These are phyloP conservation scores for Eurosta solidaginis DNA, from an alignment of 1,140 invertebrate genomes.

Conservation along the genomic window DNA sequence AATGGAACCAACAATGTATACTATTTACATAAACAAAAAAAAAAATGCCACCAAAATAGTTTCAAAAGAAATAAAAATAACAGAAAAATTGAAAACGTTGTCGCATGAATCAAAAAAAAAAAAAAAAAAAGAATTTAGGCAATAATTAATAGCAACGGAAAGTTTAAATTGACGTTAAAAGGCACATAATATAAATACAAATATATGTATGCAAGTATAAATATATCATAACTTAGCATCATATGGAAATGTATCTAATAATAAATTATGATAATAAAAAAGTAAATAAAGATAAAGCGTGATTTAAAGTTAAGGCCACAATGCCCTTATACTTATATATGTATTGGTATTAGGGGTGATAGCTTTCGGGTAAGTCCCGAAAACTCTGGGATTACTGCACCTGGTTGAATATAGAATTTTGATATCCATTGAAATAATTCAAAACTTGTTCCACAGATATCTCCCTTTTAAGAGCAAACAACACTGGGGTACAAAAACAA, in stretches of 20 bases:
- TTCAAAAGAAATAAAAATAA: background rate
- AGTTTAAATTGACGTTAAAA: background rate
- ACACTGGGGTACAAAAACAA: too few relatives aligned
- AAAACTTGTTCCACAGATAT: too few relatives aligned
- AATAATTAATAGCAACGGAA: background rate
- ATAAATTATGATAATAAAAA: background rate
- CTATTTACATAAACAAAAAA: background rate
- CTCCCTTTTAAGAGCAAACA: too few relatives aligned
- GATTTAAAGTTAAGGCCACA: too few relatives aligned
- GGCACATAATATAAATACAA: background rate
- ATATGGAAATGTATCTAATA: too few relatives aligned
- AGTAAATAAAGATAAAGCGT: background rate
- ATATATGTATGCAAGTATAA: background rate
- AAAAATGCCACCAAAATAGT: conserved; percentile 3
- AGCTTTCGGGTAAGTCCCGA: too few relatives aligned
- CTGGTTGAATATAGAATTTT: too few relatives aligned
- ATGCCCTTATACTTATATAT: too few relatives aligned
- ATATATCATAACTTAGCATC: too few relatives aligned
- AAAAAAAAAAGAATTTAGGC: background rate
- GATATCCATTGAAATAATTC: too few relatives aligned
- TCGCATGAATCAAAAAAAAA: background rate
- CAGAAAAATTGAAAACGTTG: background rate
- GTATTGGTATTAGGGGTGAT: too few relatives aligned
- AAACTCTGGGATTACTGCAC: too few relatives aligned
- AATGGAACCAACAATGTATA: background rate